phyloP scores from a whole-genome alignment of 2,113 vertebrate genomes.

The Pagrus major region DNA sequence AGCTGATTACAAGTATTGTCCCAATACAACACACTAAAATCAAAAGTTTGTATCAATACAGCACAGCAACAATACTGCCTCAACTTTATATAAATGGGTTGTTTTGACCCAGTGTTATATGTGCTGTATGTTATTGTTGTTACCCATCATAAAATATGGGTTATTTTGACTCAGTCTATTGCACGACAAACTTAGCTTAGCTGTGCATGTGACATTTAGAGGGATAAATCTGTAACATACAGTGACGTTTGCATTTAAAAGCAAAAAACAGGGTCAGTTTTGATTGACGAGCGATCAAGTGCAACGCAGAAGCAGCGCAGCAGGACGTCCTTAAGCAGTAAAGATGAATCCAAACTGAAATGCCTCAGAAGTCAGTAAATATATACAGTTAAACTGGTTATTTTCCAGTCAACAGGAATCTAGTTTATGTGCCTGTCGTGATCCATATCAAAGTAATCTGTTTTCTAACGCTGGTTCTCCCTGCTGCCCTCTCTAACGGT shows the following conservation, averaged over 20 bases:
- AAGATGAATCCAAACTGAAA: background rate
- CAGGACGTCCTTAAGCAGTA: background rate
- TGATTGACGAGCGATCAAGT: background rate
- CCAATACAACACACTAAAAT: no score
- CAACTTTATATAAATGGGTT: background rate
- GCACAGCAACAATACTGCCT: no score
- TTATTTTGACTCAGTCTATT: no score
- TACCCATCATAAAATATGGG: background rate
- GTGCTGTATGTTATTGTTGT: no score
- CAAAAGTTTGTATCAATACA: no score
- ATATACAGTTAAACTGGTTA: no score
- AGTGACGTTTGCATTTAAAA: no score
- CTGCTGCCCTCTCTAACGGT: background rate
- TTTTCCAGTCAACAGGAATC: constrained; percentile 5
- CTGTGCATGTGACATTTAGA: no score
- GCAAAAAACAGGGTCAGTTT: background rate
- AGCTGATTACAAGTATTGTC: background rate
- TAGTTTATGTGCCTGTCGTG: constrained; percentile 1
- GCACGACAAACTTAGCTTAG: no score
- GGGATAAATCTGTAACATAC: no score
- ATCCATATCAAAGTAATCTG: constrained; percentile 39
- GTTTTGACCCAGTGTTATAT: no score
- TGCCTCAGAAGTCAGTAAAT: background rate
- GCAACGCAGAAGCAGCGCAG: background rate
- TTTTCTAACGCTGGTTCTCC: background rate